Percentiles rank a stretch among this genome's conserved stretches.
phyloP scores from a whole-genome alignment of 2,888 invertebrate species.

The Torymus tubicola region DNA sequence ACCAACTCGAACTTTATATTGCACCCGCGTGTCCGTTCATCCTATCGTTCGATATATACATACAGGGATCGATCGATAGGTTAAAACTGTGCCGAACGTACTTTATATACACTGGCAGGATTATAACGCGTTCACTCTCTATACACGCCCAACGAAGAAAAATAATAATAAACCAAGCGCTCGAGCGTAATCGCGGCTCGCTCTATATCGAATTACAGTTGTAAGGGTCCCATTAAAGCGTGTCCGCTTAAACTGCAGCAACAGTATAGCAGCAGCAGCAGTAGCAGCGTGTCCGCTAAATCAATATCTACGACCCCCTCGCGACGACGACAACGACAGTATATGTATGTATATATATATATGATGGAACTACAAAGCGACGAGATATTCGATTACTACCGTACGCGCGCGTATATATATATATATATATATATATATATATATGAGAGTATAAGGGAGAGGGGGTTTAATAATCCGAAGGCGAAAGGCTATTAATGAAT shows the following conservation, averaged over 20 bases:
- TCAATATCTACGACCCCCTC: constrained; percentile 39
- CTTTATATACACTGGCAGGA: no score
- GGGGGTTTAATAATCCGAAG: constrained; percentile 43
- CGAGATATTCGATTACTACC: constrained; percentile 51
- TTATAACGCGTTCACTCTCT: no score
- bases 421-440: no score
- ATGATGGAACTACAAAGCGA: constrained; percentile 41
- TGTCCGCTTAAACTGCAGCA: constrained; percentile 37
- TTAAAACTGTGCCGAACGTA: constrained; percentile 1
- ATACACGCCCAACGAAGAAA: neutral
- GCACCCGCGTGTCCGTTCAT: no score
- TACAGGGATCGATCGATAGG: constrained; percentile 30
- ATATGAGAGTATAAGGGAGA: no score
- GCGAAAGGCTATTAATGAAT: constrained; percentile 41
- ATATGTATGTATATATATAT: no score
- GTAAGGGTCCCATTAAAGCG: constrained; percentile 46
- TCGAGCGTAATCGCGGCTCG: constrained; percentile 22
- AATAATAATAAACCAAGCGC: constrained; percentile 13
- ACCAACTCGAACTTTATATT: constrained; percentile 17
- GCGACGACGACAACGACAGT: neutral
- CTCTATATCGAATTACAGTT: constrained; percentile 53
- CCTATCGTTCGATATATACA: neutral
- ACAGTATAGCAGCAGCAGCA: no score
- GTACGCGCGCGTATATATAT: neutral
- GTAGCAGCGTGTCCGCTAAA: constrained; percentile 17